Percentiles rank a stretch among this genome's conserved stretches.
These are phyloP conservation scores for Romanomermis culicivorax DNA, from an alignment of 2,888 invertebrate species.

Conservation along the genomic window DNA sequence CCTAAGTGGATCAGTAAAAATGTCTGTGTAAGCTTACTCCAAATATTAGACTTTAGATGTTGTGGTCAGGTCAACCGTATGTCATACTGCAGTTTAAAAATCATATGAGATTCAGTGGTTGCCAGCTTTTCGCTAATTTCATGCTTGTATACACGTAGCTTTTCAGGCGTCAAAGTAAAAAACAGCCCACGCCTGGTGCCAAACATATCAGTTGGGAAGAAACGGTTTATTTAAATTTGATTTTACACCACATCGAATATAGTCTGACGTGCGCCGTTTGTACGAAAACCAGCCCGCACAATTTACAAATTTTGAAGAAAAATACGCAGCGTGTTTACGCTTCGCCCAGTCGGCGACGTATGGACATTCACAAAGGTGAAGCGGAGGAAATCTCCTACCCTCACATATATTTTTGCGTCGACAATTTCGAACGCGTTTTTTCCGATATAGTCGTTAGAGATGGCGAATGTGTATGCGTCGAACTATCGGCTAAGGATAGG, in stretches of 20 bases:
- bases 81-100: no score
- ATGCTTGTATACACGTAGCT: no score
- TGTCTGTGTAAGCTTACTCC: no score
- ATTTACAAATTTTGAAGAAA: conserved; percentile 76
- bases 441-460: conserved; percentile 87
- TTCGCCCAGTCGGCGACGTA: conserved; percentile 66
- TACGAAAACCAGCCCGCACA: conserved; percentile 85
- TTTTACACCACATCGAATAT: conserved; percentile 93
- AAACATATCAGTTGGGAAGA: conserved; percentile 97
- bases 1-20: no score
- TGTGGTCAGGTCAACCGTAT: no score
- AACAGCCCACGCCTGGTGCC: conserved; percentile 71
- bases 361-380: conserved; percentile 95
- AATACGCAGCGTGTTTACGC: conserved; percentile 86
- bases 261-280: conserved; percentile 90
- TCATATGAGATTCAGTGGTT: no score
- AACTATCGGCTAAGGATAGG: conserved; percentile 74
- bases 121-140: no score
- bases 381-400: conserved; percentile 97
- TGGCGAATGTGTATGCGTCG: conserved; percentile 96
- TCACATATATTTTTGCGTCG: conserved; percentile 95
- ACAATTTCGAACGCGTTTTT: conserved; percentile 97
- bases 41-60: no score
- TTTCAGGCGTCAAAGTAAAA: conserved; percentile 84
- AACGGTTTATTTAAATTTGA: conserved; percentile 84